Conservation (phyloP, 2,888 invertebrate genomes). For the Pyrgus malvae region DNA sequence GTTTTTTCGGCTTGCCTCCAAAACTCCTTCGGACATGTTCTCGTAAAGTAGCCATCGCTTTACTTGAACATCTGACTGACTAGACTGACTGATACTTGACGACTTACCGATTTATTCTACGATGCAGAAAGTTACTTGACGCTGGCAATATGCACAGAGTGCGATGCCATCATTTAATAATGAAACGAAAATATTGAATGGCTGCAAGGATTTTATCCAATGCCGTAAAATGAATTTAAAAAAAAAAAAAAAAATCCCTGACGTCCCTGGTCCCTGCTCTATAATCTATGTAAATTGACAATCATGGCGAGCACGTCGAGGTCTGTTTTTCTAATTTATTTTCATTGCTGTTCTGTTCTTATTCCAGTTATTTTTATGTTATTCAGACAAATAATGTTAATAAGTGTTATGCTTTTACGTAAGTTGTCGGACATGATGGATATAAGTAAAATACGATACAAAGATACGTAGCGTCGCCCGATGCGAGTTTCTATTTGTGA, state of each 20-base stretch:
- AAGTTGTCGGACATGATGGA: conserved; percentile 46
- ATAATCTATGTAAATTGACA: conserved; percentile 13
- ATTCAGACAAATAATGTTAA: conserved; percentile 45
- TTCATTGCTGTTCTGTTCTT: conserved; percentile 51
- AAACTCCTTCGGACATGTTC: no score
- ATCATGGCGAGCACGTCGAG: conserved; percentile 86
- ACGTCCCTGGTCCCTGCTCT: not conserved
- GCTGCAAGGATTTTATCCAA: no score
- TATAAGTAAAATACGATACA: conserved; percentile 37
- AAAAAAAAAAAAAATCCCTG: not conserved
- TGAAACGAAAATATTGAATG: no score
- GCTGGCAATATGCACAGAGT: no score
- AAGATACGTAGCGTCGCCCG: conserved; percentile 39
- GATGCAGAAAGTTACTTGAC: no score
- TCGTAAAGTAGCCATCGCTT: no score
- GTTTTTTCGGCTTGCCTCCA: no score
- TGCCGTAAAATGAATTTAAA: no score
- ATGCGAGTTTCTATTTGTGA: conserved; percentile 62
- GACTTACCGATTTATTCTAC: no score
- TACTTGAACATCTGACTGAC: no score
- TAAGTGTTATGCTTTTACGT: conserved; percentile 49
- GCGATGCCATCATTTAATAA: no score
- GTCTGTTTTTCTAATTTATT: conserved; percentile 76
- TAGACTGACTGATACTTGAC: no score
- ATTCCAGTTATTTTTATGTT: conserved; percentile 45